Conservation (phyloP, 2,113 vertebrate genomes). For the Hypocryptadius cinnamomeus region DNA sequence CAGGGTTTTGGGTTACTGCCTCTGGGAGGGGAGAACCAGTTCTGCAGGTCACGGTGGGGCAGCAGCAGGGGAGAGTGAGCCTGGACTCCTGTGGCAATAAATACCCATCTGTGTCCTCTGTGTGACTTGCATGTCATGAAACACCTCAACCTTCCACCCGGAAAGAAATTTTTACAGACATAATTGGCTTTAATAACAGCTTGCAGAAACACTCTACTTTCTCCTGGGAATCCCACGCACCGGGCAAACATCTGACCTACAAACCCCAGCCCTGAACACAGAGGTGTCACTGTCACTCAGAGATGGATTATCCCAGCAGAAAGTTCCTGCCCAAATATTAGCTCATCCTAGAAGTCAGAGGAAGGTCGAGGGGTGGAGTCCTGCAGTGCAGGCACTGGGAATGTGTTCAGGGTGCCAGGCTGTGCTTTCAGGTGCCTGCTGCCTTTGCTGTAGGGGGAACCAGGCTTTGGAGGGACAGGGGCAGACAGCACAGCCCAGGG, state of each 20-base stretch:
- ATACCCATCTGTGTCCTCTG: neutral
- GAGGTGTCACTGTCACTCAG: neutral
- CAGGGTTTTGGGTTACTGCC: neutral
- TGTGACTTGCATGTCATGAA: neutral
- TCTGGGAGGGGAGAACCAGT: constrained; percentile 16
- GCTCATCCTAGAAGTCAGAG: neutral
- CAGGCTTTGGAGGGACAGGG: neutral
- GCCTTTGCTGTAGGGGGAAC: neutral
- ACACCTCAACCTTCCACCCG: constrained; percentile 6
- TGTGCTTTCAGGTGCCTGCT: neutral
- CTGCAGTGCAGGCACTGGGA: neutral
- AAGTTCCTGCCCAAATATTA: neutral
- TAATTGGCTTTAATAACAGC: constrained; percentile 31
- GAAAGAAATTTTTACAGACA: constrained; percentile 9
- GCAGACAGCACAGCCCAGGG: neutral
- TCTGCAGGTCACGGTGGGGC: neutral
- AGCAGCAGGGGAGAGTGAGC: neutral
- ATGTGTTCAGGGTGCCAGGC: neutral
- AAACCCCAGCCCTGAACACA: neutral
- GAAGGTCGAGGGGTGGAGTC: neutral
- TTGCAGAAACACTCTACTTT: neutral
- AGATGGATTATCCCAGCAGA: neutral
- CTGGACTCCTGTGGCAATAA: neutral
- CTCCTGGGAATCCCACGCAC: constrained; percentile 9
- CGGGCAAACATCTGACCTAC: neutral